A percentile compares a stretch with the other conserved stretches of the same genome.
These are phyloP conservation scores for Chiroxiphia lanceolata DNA, from an alignment of 2,797 vertebrate species.

Conservation along the genomic window DNA sequence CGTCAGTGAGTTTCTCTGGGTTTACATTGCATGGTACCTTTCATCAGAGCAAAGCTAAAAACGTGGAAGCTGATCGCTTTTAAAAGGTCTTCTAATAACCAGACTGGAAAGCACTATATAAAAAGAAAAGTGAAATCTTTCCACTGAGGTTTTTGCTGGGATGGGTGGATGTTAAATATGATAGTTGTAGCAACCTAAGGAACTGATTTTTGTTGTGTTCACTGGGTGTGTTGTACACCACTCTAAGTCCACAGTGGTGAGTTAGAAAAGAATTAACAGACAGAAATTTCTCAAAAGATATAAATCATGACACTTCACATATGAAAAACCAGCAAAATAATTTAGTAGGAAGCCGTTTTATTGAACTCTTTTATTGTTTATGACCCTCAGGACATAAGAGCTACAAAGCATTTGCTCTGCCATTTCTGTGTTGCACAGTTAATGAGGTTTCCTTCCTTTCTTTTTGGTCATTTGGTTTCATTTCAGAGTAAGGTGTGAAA, in stretches of 20 bases:
- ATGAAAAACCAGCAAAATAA: not conserved
- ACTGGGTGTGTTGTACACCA: not conserved
- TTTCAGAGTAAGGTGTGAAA: conserved; percentile 1
- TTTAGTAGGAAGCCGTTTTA: not conserved
- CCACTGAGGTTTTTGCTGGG: not conserved
- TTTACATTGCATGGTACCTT: not conserved
- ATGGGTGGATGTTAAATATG: not conserved
- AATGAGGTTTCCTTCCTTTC: not conserved
- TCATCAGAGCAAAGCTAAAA: not conserved
- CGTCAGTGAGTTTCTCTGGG: not conserved
- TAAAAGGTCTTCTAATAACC: not conserved
- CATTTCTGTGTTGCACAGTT: not conserved
- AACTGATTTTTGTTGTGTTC: not conserved
- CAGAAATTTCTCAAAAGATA: not conserved
- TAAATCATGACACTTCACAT: not conserved
- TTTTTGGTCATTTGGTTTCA: not conserved
- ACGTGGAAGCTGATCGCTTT: not conserved
- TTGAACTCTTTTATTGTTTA: not conserved
- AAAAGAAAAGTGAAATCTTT: not conserved
- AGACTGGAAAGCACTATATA: not conserved
- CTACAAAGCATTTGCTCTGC: not conserved
- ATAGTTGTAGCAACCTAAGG: not conserved
- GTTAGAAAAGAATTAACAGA: not conserved
- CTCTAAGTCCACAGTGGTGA: not conserved
- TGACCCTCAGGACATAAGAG: not conserved